Evolutionary conservation across 1,140 invertebrate genomes (phyloP).

Genomic region (Cherax quadricarinatus): DNA sequence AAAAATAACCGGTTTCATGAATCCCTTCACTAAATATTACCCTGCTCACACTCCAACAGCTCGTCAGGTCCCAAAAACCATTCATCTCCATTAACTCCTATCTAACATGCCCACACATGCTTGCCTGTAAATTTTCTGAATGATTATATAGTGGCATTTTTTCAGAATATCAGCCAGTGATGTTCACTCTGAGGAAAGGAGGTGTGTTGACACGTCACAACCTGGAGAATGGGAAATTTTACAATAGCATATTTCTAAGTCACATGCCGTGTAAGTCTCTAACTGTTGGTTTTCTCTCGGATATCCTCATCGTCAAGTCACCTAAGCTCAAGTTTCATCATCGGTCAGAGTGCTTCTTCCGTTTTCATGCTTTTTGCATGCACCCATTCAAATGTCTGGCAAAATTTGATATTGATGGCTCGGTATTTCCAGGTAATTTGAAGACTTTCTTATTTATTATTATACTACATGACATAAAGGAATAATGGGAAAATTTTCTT

Average conservation of each 20-base stretch:
- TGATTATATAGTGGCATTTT: background rate
- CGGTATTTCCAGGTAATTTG: conserved; percentile 46
- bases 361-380: conserved; percentile 40
- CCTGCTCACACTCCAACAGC: too few species aligned
- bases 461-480: background rate
- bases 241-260: conserved; percentile 22
- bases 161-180: conserved; percentile 59
- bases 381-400: conserved; percentile 29
- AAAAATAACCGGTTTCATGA: too few species aligned
- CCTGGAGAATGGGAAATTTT: conserved; percentile 33
- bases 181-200: conserved; percentile 47
- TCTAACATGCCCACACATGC: too few species aligned
- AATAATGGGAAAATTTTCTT: too few species aligned
- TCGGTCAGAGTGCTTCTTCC: conserved; percentile 18
- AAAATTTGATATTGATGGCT: conserved; percentile 33
- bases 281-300: conserved; percentile 26
- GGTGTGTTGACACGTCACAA: conserved; percentile 48
- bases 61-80: too few species aligned
- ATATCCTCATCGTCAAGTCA: conserved; percentile 47
- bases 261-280: background rate
- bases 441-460: background rate
- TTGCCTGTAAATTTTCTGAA: too few species aligned
- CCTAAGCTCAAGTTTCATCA: background rate
- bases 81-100: too few species aligned
- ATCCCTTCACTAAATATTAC: too few species aligned